phyloP scores from a whole-genome alignment of 2,888 invertebrate genomes.

The Calameuta filiformis region DNA sequence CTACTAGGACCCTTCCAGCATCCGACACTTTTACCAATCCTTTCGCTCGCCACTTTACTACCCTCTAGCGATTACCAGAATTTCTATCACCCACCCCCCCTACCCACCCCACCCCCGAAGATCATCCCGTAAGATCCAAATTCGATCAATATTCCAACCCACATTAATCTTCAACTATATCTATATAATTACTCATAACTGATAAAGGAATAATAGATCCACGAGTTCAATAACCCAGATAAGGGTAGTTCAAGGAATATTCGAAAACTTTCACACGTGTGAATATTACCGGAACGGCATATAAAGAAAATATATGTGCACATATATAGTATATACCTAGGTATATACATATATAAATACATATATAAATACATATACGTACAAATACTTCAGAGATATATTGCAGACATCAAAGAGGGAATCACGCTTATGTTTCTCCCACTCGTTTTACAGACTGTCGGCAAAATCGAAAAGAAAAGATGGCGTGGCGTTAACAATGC shows the following conservation, averaged over 20 bases:
- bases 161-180: neutral
- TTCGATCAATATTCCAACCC: neutral
- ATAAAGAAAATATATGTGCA: neutral
- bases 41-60: conserved; percentile 3
- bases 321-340: neutral
- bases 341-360: neutral
- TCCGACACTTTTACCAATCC: neutral
- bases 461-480: neutral
- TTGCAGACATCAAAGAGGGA: neutral
- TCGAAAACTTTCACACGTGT: neutral
- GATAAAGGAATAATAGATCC: neutral
- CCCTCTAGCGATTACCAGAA: neutral
- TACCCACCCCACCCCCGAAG: neutral
- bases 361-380: too few species aligned
- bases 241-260: neutral
- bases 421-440: neutral
- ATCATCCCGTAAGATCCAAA: neutral
- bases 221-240: neutral
- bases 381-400: neutral
- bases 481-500: neutral
- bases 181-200: neutral
- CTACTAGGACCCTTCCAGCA: neutral
- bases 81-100: neutral
- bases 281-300: neutral
- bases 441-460: neutral